Evolutionary conservation across 2,888 invertebrate genomes (phyloP), one percentile per base, ranked within the genome.

Genomic region (Lampropteryx suffumata): DNA sequence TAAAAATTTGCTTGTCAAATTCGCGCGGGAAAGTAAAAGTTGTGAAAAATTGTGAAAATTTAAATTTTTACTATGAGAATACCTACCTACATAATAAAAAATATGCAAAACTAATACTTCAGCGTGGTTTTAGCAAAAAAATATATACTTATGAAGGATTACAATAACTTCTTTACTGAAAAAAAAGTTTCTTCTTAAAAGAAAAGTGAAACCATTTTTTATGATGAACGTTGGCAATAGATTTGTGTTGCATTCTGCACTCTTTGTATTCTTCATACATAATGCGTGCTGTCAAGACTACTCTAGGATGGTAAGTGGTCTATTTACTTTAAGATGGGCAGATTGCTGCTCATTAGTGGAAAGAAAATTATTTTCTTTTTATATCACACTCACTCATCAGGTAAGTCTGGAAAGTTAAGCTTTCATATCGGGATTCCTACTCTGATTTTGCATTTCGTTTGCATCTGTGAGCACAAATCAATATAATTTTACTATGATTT

Each of bases 181-280:
- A n/a, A n/a, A n/a, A n/a, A n/a, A n/a, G n/a, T n/a, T n/a, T n/a
- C n/a, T n/a, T n/a, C n/a, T n/a, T 17, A 17, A 17, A 17, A 17
- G 21, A 51, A 48, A 56, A 45, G 44, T 43, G 50, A 24, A 13
- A 12, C 45, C 28, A 32, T 30, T 46, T 17, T 46, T 45, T 33
- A 61, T 78, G 66, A 84, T 84, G 84, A 71, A 65, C 57, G 47
- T 51, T 39, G 41, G 62, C 55, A 69, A 64, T 58, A 57, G 71
- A 64, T 68, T 62, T 21, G 37, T 50, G 44, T 42, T 74, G 59
- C 62, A 69, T 61, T 62, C 67, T 40, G 52, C 77, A 64, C 58
- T 84, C 63, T 72, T 88, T 78, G 82, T 87, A 84, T 83, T 86
- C 82, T 82, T 69, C 74, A 76, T 81, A 68, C 75, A 83, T 71